Evolutionary conservation across 2,797 vertebrate genomes (phyloP).

Genomic region (Fistularia commersonii): DNA sequence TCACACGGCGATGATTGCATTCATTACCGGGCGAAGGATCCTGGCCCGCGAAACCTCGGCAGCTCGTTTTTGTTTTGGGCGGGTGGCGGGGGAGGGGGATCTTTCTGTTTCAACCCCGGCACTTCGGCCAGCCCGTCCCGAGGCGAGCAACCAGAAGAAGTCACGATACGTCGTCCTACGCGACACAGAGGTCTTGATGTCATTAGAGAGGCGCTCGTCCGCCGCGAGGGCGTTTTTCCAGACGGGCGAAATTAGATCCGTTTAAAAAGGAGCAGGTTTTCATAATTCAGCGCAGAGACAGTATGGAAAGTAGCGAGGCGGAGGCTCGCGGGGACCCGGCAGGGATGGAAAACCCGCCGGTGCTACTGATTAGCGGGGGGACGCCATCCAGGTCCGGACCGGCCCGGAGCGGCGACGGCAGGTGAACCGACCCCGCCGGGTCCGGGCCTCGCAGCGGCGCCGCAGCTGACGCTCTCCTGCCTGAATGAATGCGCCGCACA

Average conservation of each 20-base stretch:
- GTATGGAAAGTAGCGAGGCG: conserved; percentile 10
- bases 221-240: conserved; percentile 1
- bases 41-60: conserved; percentile 13
- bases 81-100: no score
- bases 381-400: no score
- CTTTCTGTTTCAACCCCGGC: conserved; percentile 33
- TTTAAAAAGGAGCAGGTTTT: conserved; percentile 1
- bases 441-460: conserved; percentile 49
- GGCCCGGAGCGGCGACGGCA: no score
- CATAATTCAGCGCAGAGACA: neutral
- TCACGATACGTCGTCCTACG: conserved; percentile 24
- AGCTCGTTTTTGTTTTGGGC: conserved; percentile 12
- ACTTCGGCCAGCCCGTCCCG: no score
- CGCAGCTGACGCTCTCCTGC: conserved; percentile 64
- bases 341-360: conserved; percentile 25
- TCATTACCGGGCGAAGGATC: neutral
- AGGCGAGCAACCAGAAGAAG: no score
- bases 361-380: conserved; percentile 29
- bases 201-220: conserved; percentile 15
- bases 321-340: conserved; percentile 22
- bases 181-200: conserved; percentile 27
- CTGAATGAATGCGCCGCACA: conserved; percentile 75
- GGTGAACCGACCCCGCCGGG: conserved; percentile 16
- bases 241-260: conserved; percentile 1
- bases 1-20: no score